These are phyloP conservation scores for Lasioglossum calceatum DNA, from an alignment of 2,888 invertebrate species.

Conservation along the genomic window DNA sequence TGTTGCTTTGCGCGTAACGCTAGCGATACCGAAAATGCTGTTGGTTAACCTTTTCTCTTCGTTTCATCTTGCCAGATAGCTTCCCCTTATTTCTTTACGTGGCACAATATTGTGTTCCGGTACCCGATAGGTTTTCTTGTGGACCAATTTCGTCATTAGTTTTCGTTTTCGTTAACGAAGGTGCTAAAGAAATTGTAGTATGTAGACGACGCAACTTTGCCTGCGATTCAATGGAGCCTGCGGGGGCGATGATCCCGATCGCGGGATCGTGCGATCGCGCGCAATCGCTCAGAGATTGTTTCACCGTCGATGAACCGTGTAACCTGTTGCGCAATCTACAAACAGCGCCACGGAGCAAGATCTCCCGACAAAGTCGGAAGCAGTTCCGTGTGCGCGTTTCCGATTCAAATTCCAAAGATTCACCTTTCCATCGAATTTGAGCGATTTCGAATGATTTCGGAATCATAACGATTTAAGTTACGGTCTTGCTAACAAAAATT, in stretches of 20 bases:
- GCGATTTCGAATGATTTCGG: too few relatives aligned
- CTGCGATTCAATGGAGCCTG: constrained; percentile 18
- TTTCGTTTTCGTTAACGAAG: not conserved
- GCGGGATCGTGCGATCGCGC: not conserved
- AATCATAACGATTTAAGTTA: too few relatives aligned
- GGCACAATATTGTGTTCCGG: not conserved
- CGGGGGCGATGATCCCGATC: constrained; percentile 53
- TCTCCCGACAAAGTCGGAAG: constrained; percentile 35
- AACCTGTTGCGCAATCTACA: constrained; percentile 63
- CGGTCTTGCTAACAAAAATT: too few relatives aligned
- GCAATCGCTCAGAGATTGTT: constrained; percentile 53
- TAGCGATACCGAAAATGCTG: too few relatives aligned
- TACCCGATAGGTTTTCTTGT: not conserved
- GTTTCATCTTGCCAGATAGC: too few relatives aligned
- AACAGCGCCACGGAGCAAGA: constrained; percentile 42
- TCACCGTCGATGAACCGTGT: constrained; percentile 62
- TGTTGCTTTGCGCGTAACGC: too few relatives aligned
- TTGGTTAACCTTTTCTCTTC: too few relatives aligned
- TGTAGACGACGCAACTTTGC: not conserved
- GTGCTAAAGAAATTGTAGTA: not conserved
- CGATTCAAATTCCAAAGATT: not conserved
- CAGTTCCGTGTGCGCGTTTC: constrained; percentile 4
- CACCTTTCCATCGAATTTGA: not conserved
- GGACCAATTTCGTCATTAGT: not conserved
- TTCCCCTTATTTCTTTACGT: too few relatives aligned